Evolutionary conservation across 2,888 invertebrate genomes (phyloP).

Genomic region (Scaptomyza flava): DNA sequence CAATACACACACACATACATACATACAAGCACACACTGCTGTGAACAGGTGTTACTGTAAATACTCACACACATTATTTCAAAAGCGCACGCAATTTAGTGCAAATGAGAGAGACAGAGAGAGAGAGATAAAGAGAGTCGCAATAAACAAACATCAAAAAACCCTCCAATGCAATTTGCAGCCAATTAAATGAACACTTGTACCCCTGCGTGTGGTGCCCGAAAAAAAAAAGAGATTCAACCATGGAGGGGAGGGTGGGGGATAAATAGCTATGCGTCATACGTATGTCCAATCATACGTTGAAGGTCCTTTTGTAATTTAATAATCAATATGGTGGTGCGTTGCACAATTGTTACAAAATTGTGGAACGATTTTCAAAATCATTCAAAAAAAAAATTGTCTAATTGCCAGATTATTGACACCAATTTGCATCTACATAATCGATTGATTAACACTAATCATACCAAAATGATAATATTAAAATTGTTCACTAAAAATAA

Average conservation of each 20-base stretch:
- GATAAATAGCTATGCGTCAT: slow-evolving; percentile 34
- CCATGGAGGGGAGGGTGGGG: not conserved
- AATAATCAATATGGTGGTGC: slow-evolving; percentile 11
- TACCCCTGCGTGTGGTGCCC: slow-evolving; percentile 1
- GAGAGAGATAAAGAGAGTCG: not conserved
- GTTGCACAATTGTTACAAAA: no score
- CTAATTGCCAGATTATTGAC: no score
- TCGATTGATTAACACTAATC: no score
- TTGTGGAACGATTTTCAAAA: not conserved
- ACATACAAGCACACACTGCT: slow-evolving; percentile 10
- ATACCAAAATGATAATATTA: no score
- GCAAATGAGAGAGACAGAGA: not conserved
- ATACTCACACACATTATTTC: slow-evolving; percentile 36
- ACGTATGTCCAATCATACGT: not conserved
- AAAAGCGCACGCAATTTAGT: slow-evolving; percentile 38
- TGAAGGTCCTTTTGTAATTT: slow-evolving; percentile 4
- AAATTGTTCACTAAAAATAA: no score
- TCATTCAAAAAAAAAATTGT: not conserved
- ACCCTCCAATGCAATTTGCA: slow-evolving; percentile 25
- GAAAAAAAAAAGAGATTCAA: not conserved
- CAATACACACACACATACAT: slow-evolving; percentile 25
- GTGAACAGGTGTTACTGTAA: slow-evolving; percentile 66
- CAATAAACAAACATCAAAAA: not conserved
- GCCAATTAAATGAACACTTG: slow-evolving; percentile 19
- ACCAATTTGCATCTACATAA: no score